These are phyloP conservation scores for Lepidurus arcticus DNA, from an alignment of 1,140 invertebrate genomes.

Conservation along the genomic window DNA sequence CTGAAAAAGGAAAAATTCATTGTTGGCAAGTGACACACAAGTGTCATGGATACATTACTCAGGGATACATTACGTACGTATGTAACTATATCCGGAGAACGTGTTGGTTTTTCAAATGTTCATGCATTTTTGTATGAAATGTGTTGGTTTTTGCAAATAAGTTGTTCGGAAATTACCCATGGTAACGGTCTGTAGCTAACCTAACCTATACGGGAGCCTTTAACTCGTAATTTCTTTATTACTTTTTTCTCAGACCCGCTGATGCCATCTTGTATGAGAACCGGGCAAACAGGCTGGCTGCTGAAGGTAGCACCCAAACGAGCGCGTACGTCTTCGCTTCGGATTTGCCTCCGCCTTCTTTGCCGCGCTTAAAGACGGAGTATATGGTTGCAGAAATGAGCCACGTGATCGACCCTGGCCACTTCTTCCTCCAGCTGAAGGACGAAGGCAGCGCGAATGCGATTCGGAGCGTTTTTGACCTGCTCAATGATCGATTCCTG, in stretches of 20 bases:
- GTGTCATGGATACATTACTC: too few species aligned
- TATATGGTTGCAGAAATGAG: constrained; percentile 47
- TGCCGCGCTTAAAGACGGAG: constrained; percentile 50
- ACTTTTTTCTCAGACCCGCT: not conserved
- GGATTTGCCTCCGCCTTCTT: constrained; percentile 43
- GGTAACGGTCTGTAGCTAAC: too few species aligned
- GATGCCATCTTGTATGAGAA: not conserved
- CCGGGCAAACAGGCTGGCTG: not conserved
- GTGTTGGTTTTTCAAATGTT: too few species aligned
- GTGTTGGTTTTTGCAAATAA: too few species aligned
- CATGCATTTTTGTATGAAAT: too few species aligned
- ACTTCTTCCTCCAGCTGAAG: constrained; percentile 56
- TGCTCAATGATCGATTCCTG: not conserved
- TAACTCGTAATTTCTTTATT: too few species aligned
- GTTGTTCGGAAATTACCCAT: too few species aligned
- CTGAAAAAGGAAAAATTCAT: too few species aligned
- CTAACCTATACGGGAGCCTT: too few species aligned
- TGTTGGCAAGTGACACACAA: too few species aligned
- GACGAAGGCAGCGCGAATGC: constrained; percentile 35
- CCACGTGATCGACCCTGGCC: constrained; percentile 51
- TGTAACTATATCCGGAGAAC: too few species aligned
- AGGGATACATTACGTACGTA: too few species aligned
- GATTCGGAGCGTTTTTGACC: constrained; percentile 29
- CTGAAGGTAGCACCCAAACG: not conserved
- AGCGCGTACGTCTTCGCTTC: not conserved